Evolutionary conservation across 2,888 invertebrate species (phyloP), one percentile per base, ranked within the genome.

Genomic region (Psococerastis gibbosa): DNA sequence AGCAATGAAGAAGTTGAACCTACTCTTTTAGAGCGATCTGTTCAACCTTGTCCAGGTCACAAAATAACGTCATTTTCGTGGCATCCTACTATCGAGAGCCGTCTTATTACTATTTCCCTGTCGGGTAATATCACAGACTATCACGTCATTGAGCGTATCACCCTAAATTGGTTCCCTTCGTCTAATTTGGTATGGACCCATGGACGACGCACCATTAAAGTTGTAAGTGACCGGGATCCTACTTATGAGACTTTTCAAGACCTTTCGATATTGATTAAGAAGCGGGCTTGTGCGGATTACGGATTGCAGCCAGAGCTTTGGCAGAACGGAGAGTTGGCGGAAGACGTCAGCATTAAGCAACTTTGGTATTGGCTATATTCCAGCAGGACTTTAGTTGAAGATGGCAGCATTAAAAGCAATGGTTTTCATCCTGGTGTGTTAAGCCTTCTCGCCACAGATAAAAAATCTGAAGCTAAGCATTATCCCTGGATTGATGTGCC

Each of bases 331-430:
- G 79, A 81, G 51, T 57, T 80, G 45, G 76, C 82, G 0, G 75
- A 81, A 38, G 81, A 82, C 54, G 73, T 75, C 31, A 68, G 75
- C 20, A 60, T 92, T 31, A 73, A 75, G 52, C 79, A 75, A 47
- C 68, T 91, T 13, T 94, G 92, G 92, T 72, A 76, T 48, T 87
- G 85, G 75, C 60, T 88, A 46, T 73, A 76, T 48, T 67, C 76
- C 23, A 74, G 82, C 66, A 68, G 73, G 51, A 71, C 73, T 49
- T 61, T 78, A 48, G 73, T 78, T 27, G 74, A 79, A 55, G 77
- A 78, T 49, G 74, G 75, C 23, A 49, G 53, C 4, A 46, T 49
- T 3, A 46, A 49, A 15, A 46, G 45, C 45, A 45, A 44, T n/a
- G 43, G 45, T 42, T 49, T 53, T 38, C 53, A 57, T 52, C 56